phyloP scores from a whole-genome alignment of 2,113 vertebrate species.

The Theropithecus gelada region DNA sequence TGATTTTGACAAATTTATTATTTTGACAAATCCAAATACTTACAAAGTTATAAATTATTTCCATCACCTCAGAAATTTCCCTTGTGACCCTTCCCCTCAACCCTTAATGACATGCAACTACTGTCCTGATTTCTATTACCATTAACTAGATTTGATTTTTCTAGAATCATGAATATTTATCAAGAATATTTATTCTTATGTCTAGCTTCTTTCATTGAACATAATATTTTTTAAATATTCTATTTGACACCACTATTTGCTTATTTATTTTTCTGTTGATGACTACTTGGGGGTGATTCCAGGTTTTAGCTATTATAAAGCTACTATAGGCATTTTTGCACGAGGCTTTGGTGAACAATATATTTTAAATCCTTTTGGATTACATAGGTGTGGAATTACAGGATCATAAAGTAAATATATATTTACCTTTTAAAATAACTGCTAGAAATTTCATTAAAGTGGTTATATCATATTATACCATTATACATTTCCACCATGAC shows the following conservation, averaged over 20 bases:
- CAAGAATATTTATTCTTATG: background rate
- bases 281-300: background rate
- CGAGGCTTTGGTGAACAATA: background rate
- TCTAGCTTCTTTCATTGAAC: constrained; percentile 20
- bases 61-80: background rate
- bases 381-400: background rate
- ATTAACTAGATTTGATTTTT: background rate
- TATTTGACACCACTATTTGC: background rate
- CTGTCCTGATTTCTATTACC: background rate
- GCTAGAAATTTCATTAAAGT: background rate
- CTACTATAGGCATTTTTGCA: background rate
- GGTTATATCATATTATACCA: background rate
- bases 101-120: background rate
- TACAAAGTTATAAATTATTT: background rate
- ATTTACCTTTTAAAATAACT: background rate
- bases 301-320: background rate
- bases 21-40: background rate
- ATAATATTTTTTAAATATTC: background rate
- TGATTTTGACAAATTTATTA: background rate
- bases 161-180: background rate
- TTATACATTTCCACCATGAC: background rate
- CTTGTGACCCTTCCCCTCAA: background rate
- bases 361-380: constrained; percentile 43
- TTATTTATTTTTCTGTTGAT: background rate
- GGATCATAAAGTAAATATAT: background rate